Evolutionary conservation across 2,888 invertebrate genomes (phyloP).

Genomic region (Acanthococcus lagerstroemiae): DNA sequence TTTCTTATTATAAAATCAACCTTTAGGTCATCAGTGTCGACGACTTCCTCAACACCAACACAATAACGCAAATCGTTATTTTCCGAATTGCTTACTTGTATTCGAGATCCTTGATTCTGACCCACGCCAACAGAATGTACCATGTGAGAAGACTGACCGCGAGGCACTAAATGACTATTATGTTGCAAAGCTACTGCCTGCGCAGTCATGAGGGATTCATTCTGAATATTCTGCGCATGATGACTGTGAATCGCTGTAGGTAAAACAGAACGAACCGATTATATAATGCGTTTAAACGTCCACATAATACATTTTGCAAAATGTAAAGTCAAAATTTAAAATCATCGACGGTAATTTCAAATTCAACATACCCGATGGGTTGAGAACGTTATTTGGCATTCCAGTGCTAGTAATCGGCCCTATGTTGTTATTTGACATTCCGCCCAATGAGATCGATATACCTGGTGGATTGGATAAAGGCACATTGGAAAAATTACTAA

Average conservation of each 20-base stretch:
- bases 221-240: conserved; percentile 54
- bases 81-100: conserved; percentile 45
- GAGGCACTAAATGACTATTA: conserved; percentile 40
- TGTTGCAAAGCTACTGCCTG: conserved; percentile 44
- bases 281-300: too few species aligned
- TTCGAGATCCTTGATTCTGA: conserved; percentile 41
- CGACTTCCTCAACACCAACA: too few species aligned
- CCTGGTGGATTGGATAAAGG: conserved; percentile 43
- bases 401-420: conserved; percentile 62
- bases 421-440: conserved; percentile 60
- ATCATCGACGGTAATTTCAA: background rate
- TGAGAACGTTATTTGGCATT: conserved; percentile 45
- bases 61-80: too few species aligned
- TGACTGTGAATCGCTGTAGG: conserved; percentile 21
- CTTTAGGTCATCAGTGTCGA: too few species aligned
- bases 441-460: conserved; percentile 73
- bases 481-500: conserved; percentile 30
- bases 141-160: conserved; percentile 43
- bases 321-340: too few species aligned
- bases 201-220: conserved; percentile 61
- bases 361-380: conserved; percentile 7
- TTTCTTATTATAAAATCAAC: too few species aligned
- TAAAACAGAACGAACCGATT: too few species aligned
- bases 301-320: background rate
- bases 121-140: conserved; percentile 42